Conservation (phyloP, 2,797 vertebrate genomes). For the Acridotheres tristis region DNA sequence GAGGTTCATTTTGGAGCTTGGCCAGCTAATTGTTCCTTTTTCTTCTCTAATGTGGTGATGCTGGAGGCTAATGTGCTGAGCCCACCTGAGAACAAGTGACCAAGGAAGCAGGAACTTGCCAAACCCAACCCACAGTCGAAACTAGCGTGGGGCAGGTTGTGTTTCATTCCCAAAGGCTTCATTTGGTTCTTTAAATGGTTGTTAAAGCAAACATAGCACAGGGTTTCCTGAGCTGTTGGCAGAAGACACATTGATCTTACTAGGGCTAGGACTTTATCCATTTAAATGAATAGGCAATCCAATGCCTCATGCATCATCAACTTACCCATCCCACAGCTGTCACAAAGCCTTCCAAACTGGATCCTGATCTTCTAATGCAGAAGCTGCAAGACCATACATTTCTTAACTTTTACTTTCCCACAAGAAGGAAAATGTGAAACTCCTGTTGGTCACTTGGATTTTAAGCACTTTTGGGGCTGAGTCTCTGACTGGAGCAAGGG, state of each 20-base stretch:
- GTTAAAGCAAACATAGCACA: neutral
- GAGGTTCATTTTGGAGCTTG: neutral
- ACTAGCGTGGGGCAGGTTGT: rapidly evolving
- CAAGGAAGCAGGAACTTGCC: neutral
- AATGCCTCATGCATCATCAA: neutral
- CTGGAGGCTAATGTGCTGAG: neutral
- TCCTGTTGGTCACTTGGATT: neutral
- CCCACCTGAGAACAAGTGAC: neutral
- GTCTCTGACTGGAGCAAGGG: neutral
- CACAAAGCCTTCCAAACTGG: neutral
- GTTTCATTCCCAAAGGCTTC: neutral
- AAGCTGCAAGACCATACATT: neutral
- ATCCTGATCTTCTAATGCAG: neutral
- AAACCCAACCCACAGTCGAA: neutral
- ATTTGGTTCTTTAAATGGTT: neutral
- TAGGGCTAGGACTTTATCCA: neutral
- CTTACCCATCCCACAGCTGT: neutral
- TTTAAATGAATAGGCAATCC: neutral
- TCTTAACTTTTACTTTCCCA: neutral
- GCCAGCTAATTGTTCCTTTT: neutral
- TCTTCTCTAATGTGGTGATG: neutral
- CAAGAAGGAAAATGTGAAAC: neutral
- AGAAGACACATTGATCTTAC: neutral
- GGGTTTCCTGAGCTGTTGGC: neutral
- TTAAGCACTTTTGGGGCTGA: neutral